phyloP scores from a whole-genome alignment of 2,113 vertebrate species.

The Anoura caudifer region DNA sequence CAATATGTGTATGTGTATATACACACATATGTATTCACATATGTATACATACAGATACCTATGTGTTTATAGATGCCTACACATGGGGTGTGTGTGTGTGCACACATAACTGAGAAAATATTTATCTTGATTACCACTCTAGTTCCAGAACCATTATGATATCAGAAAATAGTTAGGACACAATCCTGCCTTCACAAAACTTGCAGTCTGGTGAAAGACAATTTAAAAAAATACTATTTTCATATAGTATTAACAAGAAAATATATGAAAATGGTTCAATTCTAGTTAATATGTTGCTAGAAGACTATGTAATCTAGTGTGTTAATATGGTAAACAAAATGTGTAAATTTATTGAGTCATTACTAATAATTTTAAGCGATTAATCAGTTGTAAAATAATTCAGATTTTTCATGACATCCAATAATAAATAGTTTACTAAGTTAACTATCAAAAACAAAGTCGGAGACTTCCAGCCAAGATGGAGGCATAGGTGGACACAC shows the following conservation, averaged over 20 bases:
- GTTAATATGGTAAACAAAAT: background rate
- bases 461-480: no score
- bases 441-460: background rate
- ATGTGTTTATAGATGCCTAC: background rate
- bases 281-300: background rate
- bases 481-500: no score
- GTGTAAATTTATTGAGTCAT: background rate
- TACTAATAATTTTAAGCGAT: background rate
- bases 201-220: background rate
- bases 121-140: background rate
- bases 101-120: background rate
- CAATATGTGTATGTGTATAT: background rate
- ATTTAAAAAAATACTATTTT: background rate
- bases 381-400: background rate
- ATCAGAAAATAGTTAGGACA: background rate
- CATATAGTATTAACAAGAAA: background rate
- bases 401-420: background rate
- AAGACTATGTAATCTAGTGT: background rate
- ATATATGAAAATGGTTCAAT: background rate
- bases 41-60: background rate
- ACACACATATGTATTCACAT: background rate
- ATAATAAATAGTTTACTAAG: background rate
- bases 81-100: background rate
- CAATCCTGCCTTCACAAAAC: background rate
- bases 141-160: background rate